A percentile compares a stretch with the other conserved stretches of the same genome.
phyloP scores from a whole-genome alignment of 2,113 vertebrate species.

The Cichladusa arquata region DNA sequence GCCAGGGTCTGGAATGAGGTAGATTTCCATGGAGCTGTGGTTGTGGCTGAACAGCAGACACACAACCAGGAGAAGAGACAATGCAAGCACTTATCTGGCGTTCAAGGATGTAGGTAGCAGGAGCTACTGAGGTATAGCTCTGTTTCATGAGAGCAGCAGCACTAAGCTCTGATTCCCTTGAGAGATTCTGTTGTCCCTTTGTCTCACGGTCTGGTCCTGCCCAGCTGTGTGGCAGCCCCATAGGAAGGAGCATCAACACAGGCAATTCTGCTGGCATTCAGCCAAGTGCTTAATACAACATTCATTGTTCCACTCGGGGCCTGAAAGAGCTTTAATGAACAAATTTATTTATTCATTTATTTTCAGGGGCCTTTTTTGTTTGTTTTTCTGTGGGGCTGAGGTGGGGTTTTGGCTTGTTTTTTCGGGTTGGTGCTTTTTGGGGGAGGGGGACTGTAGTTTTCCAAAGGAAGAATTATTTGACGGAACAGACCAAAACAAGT shows the following conservation, averaged over 20 bases:
- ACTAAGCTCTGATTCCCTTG: neutral
- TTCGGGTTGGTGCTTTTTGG: neutral
- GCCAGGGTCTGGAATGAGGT: neutral
- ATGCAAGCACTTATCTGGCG: neutral
- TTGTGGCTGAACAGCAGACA: neutral
- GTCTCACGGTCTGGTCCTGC: neutral
- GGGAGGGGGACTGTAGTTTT: neutral
- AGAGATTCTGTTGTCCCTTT: neutral
- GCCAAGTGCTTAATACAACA: neutral
- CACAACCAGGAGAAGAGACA: neutral
- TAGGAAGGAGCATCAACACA: neutral
- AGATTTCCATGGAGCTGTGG: neutral
- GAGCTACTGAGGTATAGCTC: neutral
- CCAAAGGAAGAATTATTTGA: neutral
- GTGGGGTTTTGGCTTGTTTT: rapidly evolving
- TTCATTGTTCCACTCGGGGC: neutral
- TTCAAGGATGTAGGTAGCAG: neutral
- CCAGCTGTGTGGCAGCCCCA: neutral
- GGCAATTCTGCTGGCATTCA: neutral
- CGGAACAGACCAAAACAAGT: neutral
- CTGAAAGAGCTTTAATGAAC: neutral
- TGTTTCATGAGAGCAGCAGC: neutral
- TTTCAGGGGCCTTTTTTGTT: too few species aligned
- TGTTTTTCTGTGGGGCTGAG: too few species aligned
- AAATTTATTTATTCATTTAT: too few species aligned